Evolutionary conservation across 2,797 vertebrate species (phyloP), one percentile per base, ranked within the genome.

Genomic region (Cossypha dichroa): DNA sequence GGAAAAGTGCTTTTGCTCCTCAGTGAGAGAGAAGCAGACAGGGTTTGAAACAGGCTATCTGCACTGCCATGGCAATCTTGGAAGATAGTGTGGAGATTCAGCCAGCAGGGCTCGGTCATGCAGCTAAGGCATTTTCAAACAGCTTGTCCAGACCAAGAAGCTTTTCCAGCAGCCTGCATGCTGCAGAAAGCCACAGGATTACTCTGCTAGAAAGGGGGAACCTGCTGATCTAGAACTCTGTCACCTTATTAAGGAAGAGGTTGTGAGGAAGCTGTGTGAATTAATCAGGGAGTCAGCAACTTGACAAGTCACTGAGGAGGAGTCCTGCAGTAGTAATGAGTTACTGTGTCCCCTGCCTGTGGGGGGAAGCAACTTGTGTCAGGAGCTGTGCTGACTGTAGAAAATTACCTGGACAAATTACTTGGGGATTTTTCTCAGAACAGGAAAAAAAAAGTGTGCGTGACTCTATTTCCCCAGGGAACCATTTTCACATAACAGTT

Each of bases 251-350:
- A 94, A 91, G 75, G 82, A 88, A 68, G 85, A 87, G 55, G 93
- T 94, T 96, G 90, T 73, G 90, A 96, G 90, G 87, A 95, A 96
- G 64, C 76, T 10, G 13, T 91, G 86, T 90, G 92, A 97, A 97
- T 97, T 96, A 93, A 94, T 96, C 90, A 92, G 93, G 91, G 79
- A 92, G 77, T 88, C 95, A 96, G 80, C 41, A 93, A 43, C 91
- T 93, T 76, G 69, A 94, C 74, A 96, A 97, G 97, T 93, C 85
- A 91, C 85, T 60, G 86, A 85, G 67, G 85, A 97, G 77, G 59
- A 88, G 64, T 58, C 81, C 82, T 92, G 54, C 55, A 72, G 58
- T 11, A 92, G 69, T 64, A 93, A 81, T 62, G 93, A 89, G 72
- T 88, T 94, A 82, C 55, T 88, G 79, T 77, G 69, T 74, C 45